Percentiles rank a stretch among this genome's conserved stretches.
phyloP scores from a whole-genome alignment of 1,140 invertebrate species.

The Ptiloglossa arizonensis region DNA sequence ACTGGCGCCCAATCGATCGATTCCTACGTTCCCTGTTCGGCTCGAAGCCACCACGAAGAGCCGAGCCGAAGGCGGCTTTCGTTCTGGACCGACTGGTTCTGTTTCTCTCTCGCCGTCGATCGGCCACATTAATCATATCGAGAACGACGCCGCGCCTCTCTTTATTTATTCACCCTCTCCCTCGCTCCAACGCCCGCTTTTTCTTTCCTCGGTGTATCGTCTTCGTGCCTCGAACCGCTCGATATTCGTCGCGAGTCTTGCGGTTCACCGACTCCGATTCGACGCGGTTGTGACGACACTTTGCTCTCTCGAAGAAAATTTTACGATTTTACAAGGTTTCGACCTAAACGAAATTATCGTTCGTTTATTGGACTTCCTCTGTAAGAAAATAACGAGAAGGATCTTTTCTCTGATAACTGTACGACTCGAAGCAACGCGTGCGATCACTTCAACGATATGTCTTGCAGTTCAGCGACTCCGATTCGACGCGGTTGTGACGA shows the following conservation, averaged over 20 bases:
- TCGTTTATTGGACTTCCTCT: no score
- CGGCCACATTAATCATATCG: slow-evolving; percentile 72
- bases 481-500: slow-evolving; percentile 48
- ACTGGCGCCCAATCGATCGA: slow-evolving; percentile 65
- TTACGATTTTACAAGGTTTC: no score
- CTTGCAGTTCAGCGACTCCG: slow-evolving; percentile 43
- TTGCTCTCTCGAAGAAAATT: no score
- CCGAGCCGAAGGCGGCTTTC: slow-evolving; percentile 63
- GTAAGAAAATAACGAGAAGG: no score
- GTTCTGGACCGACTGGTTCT: slow-evolving; percentile 68
- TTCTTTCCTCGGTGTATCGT: slow-evolving; percentile 45
- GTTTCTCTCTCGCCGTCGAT: slow-evolving; percentile 63
- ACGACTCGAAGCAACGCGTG: no score
- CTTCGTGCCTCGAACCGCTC: slow-evolving; percentile 57
- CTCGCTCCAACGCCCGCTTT: slow-evolving; percentile 36
- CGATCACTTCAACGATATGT: no score
- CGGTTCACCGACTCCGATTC: slow-evolving; percentile 45
- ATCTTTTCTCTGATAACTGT: no score
- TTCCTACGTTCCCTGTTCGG: slow-evolving; percentile 53
- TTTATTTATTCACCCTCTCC: slow-evolving; percentile 58
- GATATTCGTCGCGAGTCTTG: slow-evolving; percentile 59
- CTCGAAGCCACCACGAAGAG: slow-evolving; percentile 61
- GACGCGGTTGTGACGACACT: no score
- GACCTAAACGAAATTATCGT: no score
- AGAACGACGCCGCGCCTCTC: slow-evolving; percentile 67